phyloP scores from a whole-genome alignment of 2,797 vertebrate genomes.

The Toxotes lorentzi region DNA sequence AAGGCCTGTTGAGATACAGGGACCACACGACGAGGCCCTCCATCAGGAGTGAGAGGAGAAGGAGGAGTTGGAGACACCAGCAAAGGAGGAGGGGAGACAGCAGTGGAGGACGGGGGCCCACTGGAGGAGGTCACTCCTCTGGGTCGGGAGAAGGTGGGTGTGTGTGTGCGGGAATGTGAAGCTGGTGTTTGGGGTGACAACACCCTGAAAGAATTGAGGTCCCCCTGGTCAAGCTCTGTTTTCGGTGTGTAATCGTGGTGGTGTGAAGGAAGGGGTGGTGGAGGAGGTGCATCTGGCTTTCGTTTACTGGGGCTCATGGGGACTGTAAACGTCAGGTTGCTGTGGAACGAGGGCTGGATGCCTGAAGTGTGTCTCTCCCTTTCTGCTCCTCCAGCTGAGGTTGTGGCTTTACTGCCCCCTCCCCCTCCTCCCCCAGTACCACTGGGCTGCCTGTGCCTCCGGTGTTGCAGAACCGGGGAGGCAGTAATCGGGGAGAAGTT shows the following conservation, averaged over 20 bases:
- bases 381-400: slow-evolving; percentile 84
- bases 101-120: slow-evolving; percentile 83
- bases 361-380: slow-evolving; percentile 88
- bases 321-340: slow-evolving; percentile 92
- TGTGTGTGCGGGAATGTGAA: slow-evolving; percentile 78
- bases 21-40: slow-evolving; percentile 86
- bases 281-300: slow-evolving; percentile 87
- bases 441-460: slow-evolving; percentile 90
- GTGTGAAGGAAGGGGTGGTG: slow-evolving; percentile 81
- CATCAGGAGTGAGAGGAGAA: slow-evolving; percentile 87
- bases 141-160: slow-evolving; percentile 80
- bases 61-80: slow-evolving; percentile 88
- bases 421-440: slow-evolving; percentile 84
- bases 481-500: slow-evolving; percentile 94
- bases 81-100: slow-evolving; percentile 87
- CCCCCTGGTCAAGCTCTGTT: slow-evolving; percentile 80
- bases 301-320: slow-evolving; percentile 93
- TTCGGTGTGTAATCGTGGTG: slow-evolving; percentile 90
- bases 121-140: slow-evolving; percentile 76
- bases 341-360: slow-evolving; percentile 89
- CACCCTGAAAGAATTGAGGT: slow-evolving; percentile 86
- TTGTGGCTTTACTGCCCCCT: slow-evolving; percentile 80
- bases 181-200: slow-evolving; percentile 86
- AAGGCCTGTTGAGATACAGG: slow-evolving; percentile 86
- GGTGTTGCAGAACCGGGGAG: slow-evolving; percentile 88